Base-by-base conservation (phyloP, 2,888 invertebrate genomes). In the Sceliomorpha sp. region DNA sequence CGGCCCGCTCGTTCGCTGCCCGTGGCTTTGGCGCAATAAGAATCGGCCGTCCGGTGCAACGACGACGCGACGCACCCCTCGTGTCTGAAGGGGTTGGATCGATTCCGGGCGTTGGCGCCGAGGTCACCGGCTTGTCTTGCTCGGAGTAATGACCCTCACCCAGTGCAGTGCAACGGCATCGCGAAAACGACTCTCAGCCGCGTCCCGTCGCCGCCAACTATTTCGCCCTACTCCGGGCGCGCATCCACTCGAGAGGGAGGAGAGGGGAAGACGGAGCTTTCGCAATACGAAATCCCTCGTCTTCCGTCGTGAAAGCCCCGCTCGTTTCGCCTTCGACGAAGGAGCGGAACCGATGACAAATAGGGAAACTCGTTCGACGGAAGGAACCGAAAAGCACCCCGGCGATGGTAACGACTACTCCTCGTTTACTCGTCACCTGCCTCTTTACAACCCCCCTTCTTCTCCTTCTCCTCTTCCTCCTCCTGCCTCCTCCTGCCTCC, bases 121-220 rank as follows among this genome's bases (percentile, higher is more conserved):
- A 87, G 87, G 87, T 87, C 87, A 87, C 86, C 85, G 87, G 85
- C 87, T 86, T 82, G 85, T 84, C 83, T 85, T 84, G 84, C 84
- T 81, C 86, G 85, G 87, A 87, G 87, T 87, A 88, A 88, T 86
- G 87, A 87, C 87, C 87, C 87, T 88, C 87, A 88, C 87, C 87
- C 87, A 87, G 87, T 87, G 87, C 86, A 87, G 84, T 85, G 87
- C 87, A 87, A 87, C 85, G 87, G 87, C 87, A 87, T 79, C 82
- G 82, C 66, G 59, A 72, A 24, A 71, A 58, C 72, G 53, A 72
- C 73, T 72, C 47, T 71, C 42, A 60, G 67, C 62, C 63, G 37
- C 58, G 39, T 63, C 45, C 37, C 44, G 32, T 50, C 50, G 45
- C 17, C 53, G 37, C 29, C 44, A 34, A 58, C 42, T 51, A 62